A percentile compares a stretch with the other conserved stretches of the same genome.
Evolutionary conservation across 2,888 invertebrate genomes (phyloP).

Genomic region (Heteromurus nitidus): DNA sequence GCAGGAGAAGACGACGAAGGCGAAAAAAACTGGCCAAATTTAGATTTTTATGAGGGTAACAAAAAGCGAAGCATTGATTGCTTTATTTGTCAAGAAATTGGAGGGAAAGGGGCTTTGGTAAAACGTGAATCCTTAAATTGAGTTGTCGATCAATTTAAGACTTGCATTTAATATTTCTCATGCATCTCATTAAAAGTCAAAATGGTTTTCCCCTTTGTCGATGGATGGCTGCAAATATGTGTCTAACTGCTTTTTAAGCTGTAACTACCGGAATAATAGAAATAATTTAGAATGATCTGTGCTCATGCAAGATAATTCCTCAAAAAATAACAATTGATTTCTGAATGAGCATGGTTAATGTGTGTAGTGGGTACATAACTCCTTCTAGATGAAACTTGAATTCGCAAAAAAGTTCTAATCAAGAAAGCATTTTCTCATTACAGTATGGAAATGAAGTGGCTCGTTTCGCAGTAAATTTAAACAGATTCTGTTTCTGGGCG

Average conservation of each 20-base stretch:
- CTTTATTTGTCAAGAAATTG: constrained; percentile 60
- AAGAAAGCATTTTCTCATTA: constrained; percentile 48
- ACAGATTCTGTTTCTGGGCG: constrained; percentile 29
- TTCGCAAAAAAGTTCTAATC: constrained; percentile 47
- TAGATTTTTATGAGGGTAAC: constrained; percentile 45
- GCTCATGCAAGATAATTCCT: no score
- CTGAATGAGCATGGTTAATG: no score
- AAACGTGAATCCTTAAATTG: constrained; percentile 53
- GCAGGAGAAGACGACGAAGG: no score
- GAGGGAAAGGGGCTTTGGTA: no score
- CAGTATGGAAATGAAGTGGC: constrained; percentile 44
- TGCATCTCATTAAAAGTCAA: constrained; percentile 38
- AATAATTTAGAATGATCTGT: no score
- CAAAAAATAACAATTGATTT: no score
- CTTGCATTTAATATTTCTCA: constrained; percentile 34
- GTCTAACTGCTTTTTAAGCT: no score
- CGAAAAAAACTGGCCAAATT: constrained; percentile 14
- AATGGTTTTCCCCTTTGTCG: neutral
- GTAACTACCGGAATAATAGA: no score
- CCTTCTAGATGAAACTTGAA: no score
- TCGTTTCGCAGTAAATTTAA: constrained; percentile 31
- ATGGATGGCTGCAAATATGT: no score
- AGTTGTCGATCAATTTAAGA: constrained; percentile 39
- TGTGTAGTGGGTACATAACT: no score
- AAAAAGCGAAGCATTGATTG: constrained; percentile 29